Conservation (phyloP, 2,113 vertebrate species). For the Charadrius vociferus region DNA sequence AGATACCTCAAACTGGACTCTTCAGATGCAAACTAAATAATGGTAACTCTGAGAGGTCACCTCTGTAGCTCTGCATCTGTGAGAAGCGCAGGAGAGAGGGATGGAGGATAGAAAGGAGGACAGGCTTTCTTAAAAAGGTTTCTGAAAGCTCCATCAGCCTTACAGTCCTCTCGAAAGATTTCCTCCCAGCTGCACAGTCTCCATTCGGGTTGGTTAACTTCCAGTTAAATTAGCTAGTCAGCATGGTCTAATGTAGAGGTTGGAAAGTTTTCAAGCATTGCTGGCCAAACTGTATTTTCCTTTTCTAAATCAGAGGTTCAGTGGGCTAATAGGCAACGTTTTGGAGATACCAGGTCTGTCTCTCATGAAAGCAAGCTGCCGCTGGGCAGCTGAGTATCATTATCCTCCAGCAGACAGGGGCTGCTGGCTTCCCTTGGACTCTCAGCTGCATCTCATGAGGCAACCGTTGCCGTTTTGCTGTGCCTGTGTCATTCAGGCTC, state of each 20-base stretch:
- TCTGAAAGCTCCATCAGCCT: not conserved
- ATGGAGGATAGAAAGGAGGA: not conserved
- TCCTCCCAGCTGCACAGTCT: not conserved
- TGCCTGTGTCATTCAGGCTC: not conserved
- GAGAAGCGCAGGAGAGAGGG: not conserved
- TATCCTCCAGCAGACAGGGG: accelerated
- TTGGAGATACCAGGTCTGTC: not conserved
- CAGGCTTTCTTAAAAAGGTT: not conserved
- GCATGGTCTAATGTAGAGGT: not conserved
- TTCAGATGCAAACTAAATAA: not conserved
- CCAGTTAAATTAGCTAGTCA: not conserved
- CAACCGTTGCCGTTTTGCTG: not conserved
- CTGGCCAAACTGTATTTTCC: not conserved
- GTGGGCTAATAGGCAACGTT: not conserved
- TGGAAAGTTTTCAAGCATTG: not conserved
- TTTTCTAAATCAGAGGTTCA: not conserved
- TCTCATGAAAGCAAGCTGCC: not conserved
- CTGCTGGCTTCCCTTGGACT: not conserved
- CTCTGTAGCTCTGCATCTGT: not conserved
- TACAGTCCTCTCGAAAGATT: not conserved
- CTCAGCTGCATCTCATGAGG: not conserved
- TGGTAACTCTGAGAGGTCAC: not conserved
- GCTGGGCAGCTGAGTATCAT: accelerated
- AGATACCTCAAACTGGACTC: not conserved
- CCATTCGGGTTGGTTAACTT: not conserved